A percentile compares a stretch with the other conserved stretches of the same genome.
Conservation (phyloP, 2,113 vertebrate genomes). For the Dasyprocta punctata region DNA sequence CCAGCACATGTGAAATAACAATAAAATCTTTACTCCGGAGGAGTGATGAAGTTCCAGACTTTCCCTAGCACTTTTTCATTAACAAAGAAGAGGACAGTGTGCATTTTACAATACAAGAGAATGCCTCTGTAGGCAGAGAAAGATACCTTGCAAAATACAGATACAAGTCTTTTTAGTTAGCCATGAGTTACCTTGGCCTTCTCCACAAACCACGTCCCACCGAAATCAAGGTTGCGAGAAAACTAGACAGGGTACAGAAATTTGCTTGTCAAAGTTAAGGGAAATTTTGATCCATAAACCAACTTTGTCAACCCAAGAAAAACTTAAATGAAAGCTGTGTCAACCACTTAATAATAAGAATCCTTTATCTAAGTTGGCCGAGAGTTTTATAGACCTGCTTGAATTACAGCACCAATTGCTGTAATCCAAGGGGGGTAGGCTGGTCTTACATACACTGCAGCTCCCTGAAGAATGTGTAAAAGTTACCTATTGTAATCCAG, state of each 20-base stretch:
- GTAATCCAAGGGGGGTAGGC: constrained; percentile 9
- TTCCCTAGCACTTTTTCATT: not conserved
- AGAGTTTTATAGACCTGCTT: not conserved
- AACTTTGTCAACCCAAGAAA: constrained; percentile 39
- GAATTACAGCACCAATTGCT: constrained; percentile 19
- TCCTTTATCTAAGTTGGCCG: not conserved
- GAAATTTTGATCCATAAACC: constrained; percentile 20
- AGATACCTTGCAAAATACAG: constrained; percentile 49
- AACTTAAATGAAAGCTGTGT: constrained; percentile 10
- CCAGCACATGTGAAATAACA: constrained; percentile 27
- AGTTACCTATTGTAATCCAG: constrained; percentile 36
- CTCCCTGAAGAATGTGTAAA: constrained; percentile 30
- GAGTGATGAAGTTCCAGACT: constrained; percentile 4
- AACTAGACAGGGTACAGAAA: constrained; percentile 26
- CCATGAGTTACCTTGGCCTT: not conserved
- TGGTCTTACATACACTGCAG: not conserved
- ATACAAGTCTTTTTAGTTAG: not conserved
- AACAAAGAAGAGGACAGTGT: constrained; percentile 45
- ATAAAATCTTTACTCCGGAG: constrained; percentile 3
- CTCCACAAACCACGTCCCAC: not conserved
- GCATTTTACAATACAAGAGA: constrained; percentile 24
- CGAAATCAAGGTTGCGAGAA: not conserved
- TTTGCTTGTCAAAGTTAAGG: constrained; percentile 27
- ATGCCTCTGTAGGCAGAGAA: constrained; percentile 55
- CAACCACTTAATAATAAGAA: not conserved